Percentiles rank a stretch among this genome's conserved stretches.
phyloP scores from a whole-genome alignment of 1,140 invertebrate species.

The Delia radicum region DNA sequence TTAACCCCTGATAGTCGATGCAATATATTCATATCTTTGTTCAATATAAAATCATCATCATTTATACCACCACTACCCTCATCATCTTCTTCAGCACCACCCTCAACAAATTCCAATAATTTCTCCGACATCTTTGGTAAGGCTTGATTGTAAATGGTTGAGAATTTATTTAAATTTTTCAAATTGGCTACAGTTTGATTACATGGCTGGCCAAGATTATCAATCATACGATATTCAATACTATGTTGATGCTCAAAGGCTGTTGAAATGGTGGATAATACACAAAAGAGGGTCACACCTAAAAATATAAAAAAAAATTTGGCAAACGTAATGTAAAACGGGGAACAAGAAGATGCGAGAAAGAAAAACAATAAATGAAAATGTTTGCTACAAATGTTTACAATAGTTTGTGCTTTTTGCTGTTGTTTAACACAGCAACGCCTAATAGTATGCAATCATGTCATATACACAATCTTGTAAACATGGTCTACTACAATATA shows the following conservation, averaged over 20 bases:
- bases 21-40: neutral
- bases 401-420: neutral
- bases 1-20: neutral
- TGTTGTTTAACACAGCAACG: too few relatives aligned
- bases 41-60: neutral
- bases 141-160: conserved; percentile 17
- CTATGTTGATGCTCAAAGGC: conserved; percentile 64
- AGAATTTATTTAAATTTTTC: too few relatives aligned
- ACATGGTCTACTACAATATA: too few relatives aligned
- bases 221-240: conserved; percentile 41
- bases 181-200: conserved; percentile 44
- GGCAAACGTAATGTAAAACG: neutral
- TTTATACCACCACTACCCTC: neutral
- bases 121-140: neutral
- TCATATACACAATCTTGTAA: neutral
- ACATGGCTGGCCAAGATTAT: conserved; percentile 46
- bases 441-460: conserved; percentile 5
- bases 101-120: neutral
- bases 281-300: conserved; percentile 65
- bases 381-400: neutral
- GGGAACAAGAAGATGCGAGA: neutral
- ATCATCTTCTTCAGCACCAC: too few relatives aligned
- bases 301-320: neutral
- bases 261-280: conserved; percentile 64
- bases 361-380: neutral